A percentile compares a stretch with the other conserved stretches of the same genome.
These are phyloP conservation scores for Cygnus atratus DNA, from an alignment of 2,113 vertebrate genomes.

Conservation along the genomic window DNA sequence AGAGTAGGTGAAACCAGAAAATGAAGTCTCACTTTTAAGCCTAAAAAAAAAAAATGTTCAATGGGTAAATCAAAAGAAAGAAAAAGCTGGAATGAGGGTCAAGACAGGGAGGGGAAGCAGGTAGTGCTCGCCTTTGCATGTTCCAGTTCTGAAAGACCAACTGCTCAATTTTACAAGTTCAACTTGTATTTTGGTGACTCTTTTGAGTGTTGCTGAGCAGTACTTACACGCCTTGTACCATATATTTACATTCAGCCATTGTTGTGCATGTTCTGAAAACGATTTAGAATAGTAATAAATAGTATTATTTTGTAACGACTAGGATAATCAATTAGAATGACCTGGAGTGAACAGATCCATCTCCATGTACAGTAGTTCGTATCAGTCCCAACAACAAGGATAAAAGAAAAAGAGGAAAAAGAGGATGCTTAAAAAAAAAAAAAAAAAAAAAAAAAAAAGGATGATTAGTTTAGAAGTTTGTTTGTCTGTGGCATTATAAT, in stretches of 20 bases:
- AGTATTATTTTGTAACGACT: background rate
- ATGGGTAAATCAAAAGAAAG: background rate
- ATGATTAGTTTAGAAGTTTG: background rate
- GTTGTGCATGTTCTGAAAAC: background rate
- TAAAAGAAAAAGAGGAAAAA: background rate
- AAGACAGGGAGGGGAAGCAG: background rate
- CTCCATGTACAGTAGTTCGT: background rate
- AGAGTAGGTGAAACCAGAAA: background rate
- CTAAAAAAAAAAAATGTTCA: background rate
- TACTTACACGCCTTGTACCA: conserved; percentile 11
- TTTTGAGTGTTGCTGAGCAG: background rate
- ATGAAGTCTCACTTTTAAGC: background rate
- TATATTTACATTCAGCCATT: conserved; percentile 8
- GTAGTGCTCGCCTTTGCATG: background rate
- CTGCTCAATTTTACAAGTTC: conserved; percentile 10
- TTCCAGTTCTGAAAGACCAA: conserved; percentile 29
- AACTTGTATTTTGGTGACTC: background rate
- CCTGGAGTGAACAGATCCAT: background rate
- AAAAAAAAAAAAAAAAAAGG: too few species aligned
- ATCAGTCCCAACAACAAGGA: background rate
- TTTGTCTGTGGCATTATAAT: background rate
- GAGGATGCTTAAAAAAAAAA: background rate
- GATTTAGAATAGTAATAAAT: background rate
- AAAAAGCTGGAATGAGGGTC: background rate
- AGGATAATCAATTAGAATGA: background rate